A percentile compares a stretch with the other conserved stretches of the same genome.
Evolutionary conservation across 2,888 invertebrate species (phyloP).

Genomic region (Xestia ashworthii): DNA sequence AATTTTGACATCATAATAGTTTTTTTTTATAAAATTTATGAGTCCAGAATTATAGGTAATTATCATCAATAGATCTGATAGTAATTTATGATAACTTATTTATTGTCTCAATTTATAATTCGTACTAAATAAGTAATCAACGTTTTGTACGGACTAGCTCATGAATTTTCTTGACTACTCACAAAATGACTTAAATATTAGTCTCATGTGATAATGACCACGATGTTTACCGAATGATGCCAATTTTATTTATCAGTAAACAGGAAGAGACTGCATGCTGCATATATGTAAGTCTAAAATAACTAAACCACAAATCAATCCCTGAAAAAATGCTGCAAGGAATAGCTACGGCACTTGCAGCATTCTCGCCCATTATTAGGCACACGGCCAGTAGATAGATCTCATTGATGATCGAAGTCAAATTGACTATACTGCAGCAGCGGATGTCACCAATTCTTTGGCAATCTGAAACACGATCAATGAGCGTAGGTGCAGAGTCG

Average conservation of each 20-base stretch:
- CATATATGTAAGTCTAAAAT: neutral
- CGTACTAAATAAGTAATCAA: neutral
- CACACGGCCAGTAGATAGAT: neutral
- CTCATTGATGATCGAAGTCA: neutral
- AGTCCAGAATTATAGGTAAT: too few species aligned
- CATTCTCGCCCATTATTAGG: neutral
- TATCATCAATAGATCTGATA: too few species aligned
- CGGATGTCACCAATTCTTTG: constrained; percentile 14
- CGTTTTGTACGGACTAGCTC: neutral
- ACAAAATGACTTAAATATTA: neutral
- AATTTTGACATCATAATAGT: neutral
- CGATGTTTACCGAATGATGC: constrained; percentile 13
- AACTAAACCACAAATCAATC: neutral
- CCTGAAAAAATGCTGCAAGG: neutral
- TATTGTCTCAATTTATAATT: neutral
- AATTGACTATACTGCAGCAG: constrained; percentile 16
- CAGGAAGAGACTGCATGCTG: neutral
- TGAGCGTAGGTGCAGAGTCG: constrained; percentile 9
- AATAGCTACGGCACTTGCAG: neutral
- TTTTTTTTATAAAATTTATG: neutral
- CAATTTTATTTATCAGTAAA: constrained; percentile 19
- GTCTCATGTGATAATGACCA: neutral
- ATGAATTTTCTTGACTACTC: neutral
- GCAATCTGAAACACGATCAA: neutral
- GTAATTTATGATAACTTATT: neutral